phyloP scores from a whole-genome alignment of 2,797 vertebrate species.

The Sphenopsis melanotis region DNA sequence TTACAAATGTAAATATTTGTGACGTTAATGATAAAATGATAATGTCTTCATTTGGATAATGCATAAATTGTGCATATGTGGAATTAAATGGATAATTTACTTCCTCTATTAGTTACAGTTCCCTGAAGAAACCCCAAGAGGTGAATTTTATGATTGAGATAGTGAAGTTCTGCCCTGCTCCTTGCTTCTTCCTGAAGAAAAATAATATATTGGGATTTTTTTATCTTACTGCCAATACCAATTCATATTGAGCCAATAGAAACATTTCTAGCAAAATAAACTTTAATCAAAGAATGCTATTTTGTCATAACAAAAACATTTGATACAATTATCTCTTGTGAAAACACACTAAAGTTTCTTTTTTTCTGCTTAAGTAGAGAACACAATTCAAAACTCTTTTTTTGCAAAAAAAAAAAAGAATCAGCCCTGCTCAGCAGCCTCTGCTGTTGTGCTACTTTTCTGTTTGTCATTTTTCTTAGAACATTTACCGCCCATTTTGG shows the following conservation, averaged over 20 bases:
- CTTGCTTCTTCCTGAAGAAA: not conserved
- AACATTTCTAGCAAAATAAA: not conserved
- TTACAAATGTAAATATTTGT: not conserved
- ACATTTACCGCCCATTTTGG: not conserved
- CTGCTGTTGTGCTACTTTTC: not conserved
- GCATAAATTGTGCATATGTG: not conserved
- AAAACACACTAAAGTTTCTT: not conserved
- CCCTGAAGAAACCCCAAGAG: not conserved
- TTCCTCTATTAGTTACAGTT: not conserved
- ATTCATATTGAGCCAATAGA: not conserved
- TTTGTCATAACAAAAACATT: not conserved
- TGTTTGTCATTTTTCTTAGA: not conserved
- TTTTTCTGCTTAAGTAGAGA: not conserved
- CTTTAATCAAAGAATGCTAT: not conserved
- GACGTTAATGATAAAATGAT: not conserved
- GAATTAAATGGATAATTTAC: not conserved
- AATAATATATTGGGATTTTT: not conserved
- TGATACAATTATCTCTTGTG: not conserved
- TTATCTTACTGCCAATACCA: not conserved
- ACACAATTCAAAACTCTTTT: not conserved
- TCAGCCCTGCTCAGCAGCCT: not conserved
- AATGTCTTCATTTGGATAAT: not conserved
- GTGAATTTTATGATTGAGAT: not conserved
- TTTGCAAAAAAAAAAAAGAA: not conserved
- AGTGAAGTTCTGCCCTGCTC: not conserved